Conservation (phyloP, 2,888 invertebrate genomes). For the Teinopalpus imperialis region DNA sequence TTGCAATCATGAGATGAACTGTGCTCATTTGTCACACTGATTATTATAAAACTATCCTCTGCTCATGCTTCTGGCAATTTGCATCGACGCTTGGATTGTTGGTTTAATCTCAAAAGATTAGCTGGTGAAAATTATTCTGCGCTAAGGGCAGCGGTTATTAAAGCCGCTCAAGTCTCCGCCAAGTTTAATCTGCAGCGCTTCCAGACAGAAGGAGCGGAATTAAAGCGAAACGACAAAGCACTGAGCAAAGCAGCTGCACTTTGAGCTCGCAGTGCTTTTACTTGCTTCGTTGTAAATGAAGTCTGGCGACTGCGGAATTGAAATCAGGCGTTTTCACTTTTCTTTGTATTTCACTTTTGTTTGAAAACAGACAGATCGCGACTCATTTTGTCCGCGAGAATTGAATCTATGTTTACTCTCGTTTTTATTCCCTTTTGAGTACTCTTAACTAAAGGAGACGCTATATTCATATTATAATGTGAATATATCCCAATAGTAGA, state of each 20-base stretch:
- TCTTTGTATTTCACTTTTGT: slow-evolving; percentile 21
- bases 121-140: too few species aligned
- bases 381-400: slow-evolving; percentile 5
- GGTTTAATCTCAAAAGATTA: too few species aligned
- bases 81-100: too few species aligned
- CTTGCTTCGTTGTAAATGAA: slow-evolving; percentile 10
- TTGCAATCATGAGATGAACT: too few species aligned
- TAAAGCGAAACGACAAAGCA: slow-evolving; percentile 35
- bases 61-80: too few species aligned
- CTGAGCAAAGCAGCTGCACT: slow-evolving; percentile 32
- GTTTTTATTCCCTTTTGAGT: too few species aligned
- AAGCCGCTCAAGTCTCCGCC: slow-evolving; percentile 42
- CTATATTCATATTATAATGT: too few species aligned
- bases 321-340: slow-evolving; percentile 21
- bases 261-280: slow-evolving; percentile 26
- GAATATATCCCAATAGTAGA: too few species aligned
- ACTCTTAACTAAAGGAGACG: too few species aligned
- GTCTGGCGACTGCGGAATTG: slow-evolving; percentile 27
- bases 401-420: too few species aligned
- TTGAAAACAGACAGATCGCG: slow-evolving; percentile 1
- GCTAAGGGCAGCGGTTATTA: not conserved
- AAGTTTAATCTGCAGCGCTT: slow-evolving; percentile 44
- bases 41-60: too few species aligned
- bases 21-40: too few species aligned
- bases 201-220: slow-evolving; percentile 30